Evolutionary conservation across 2,888 invertebrate species (phyloP).

Genomic region (Lymantria monacha): DNA sequence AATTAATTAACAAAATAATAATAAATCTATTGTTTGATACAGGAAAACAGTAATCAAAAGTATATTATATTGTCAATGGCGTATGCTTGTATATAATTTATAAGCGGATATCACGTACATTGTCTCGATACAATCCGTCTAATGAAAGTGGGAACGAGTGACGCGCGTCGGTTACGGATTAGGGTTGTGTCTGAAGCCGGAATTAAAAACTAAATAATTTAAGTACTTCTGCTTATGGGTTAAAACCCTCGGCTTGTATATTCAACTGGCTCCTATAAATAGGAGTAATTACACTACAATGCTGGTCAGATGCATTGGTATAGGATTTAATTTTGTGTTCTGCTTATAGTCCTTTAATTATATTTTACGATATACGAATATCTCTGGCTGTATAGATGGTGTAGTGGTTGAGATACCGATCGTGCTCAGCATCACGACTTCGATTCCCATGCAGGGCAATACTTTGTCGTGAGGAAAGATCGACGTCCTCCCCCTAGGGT

Average conservation of each 20-base stretch:
- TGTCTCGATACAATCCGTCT: constrained; percentile 63
- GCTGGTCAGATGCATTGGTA: background rate
- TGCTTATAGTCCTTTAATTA: background rate
- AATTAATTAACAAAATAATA: constrained; percentile 18
- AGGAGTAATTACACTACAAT: too few species aligned
- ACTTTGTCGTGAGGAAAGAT: too few species aligned
- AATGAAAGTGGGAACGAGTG: constrained; percentile 60
- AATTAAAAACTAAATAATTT: background rate
- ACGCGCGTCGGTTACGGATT: constrained; percentile 46
- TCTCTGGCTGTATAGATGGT: too few species aligned
- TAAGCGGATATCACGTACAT: constrained; percentile 52
- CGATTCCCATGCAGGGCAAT: too few species aligned
- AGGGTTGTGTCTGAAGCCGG: constrained; percentile 40
- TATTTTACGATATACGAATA: too few species aligned
- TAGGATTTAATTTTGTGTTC: too few species aligned
- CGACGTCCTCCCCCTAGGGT: too few species aligned
- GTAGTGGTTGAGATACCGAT: too few species aligned
- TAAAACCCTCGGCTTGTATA: too few species aligned
- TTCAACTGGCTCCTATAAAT: too few species aligned
- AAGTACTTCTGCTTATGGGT: background rate
- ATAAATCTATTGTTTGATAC: constrained; percentile 26
- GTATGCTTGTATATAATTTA: constrained; percentile 38
- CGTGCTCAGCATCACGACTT: too few species aligned
- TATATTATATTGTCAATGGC: constrained; percentile 34
- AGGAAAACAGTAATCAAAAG: constrained; percentile 38